Percentiles rank a stretch among this genome's conserved stretches.
Conservation (phyloP, 2,888 invertebrate genomes). For the Agrochola lychnidis region DNA sequence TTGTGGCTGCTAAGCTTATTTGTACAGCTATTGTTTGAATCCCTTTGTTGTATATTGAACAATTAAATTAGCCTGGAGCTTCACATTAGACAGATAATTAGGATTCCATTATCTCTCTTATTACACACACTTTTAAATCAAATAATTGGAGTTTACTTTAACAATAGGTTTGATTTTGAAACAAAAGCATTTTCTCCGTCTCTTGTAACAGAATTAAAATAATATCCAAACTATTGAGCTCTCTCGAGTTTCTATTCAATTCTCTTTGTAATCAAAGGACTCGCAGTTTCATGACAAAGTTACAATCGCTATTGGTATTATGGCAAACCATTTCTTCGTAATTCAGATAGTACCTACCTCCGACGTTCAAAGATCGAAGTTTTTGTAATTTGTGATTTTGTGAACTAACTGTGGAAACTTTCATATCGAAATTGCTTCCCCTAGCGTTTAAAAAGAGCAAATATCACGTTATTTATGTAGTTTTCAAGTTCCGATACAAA, state of each 20-base stretch:
- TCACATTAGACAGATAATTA: conserved; percentile 23
- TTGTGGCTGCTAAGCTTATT: conserved; percentile 39
- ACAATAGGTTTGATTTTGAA: conserved; percentile 10
- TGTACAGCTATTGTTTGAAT: conserved; percentile 32
- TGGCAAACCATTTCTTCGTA: conserved; percentile 27
- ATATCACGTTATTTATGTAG: conserved; percentile 24
- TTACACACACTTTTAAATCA: conserved; percentile 4
- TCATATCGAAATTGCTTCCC: conserved; percentile 11
- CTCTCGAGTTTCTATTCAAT: conserved; percentile 46
- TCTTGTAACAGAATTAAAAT: conserved; percentile 39
- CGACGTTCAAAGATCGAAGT: conserved; percentile 26
- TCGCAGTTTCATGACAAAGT: conserved; percentile 50
- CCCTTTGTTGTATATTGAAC: conserved; percentile 36
- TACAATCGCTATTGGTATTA: conserved; percentile 44
- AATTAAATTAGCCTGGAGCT: conserved; percentile 14
- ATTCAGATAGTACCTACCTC: not conserved
- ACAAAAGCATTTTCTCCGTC: conserved; percentile 33
- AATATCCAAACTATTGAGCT: conserved; percentile 35
- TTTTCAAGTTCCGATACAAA: conserved; percentile 49
- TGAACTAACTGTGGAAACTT: conserved; percentile 22
- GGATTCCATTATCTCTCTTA: conserved; percentile 16
- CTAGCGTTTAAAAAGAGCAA: conserved; percentile 25
- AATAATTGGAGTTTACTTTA: conserved; percentile 7
- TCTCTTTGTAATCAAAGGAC: conserved; percentile 49
- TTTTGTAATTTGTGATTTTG: conserved; percentile 38